phyloP scores from a whole-genome alignment of 2,113 vertebrate species.

The Glareola pratincola region DNA sequence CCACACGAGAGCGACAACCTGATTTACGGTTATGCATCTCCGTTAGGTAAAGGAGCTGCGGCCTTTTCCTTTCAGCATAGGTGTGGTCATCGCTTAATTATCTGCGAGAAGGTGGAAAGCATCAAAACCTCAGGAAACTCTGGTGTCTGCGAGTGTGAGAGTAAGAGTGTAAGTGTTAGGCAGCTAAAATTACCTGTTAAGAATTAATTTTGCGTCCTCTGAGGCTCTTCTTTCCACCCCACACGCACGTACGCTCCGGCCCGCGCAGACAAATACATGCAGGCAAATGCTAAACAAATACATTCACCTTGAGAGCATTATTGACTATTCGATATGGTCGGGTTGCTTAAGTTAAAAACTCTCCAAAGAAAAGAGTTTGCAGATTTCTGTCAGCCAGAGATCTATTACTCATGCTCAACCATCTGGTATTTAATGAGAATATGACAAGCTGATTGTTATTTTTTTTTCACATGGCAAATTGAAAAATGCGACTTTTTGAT shows the following conservation, averaged over 20 bases:
- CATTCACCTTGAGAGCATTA: conserved; percentile 51
- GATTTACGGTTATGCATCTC: not conserved
- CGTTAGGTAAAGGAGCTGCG: not conserved
- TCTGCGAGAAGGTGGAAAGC: not conserved
- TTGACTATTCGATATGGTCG: conserved; percentile 31
- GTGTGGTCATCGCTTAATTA: conserved; percentile 39
- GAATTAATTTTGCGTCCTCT: conserved; percentile 15
- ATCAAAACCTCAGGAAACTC: conserved; percentile 19
- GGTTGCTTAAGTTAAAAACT: conserved; percentile 67
- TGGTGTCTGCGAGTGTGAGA: not conserved
- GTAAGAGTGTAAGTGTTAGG: not conserved
- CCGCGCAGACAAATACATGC: not conserved
- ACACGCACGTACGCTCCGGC: not conserved
- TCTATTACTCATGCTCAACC: conserved; percentile 80
- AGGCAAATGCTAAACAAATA: conserved; percentile 37
- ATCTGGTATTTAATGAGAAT: conserved; percentile 81
- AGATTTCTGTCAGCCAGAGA: conserved; percentile 74
- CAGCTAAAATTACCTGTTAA: not conserved
- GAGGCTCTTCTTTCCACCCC: not conserved
- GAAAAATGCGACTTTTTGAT: conserved; percentile 79
- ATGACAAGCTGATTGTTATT: conserved; percentile 80
- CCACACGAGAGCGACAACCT: accelerated
- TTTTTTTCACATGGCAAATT: conserved; percentile 77
- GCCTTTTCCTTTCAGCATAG: conserved; percentile 12
- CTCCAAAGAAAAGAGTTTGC: conserved; percentile 73